phyloP scores from a whole-genome alignment of 2,113 vertebrate genomes.

The Lota lota region DNA sequence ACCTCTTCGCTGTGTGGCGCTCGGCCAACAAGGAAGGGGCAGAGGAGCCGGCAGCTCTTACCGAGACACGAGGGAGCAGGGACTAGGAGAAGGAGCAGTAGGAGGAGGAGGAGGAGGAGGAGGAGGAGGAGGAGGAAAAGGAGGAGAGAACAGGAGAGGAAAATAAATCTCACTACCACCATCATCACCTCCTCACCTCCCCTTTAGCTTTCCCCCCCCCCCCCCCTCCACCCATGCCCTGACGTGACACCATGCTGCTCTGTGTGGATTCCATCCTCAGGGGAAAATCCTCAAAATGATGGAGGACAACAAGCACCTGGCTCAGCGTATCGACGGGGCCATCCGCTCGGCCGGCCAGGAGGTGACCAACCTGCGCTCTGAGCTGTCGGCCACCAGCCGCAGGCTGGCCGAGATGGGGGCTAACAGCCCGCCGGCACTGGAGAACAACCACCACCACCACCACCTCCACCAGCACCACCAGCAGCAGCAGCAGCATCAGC shows the following conservation, averaged over 20 bases:
- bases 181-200: too few species aligned
- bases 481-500: conserved; percentile 69
- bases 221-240: conserved; percentile 46
- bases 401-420: conserved; percentile 84
- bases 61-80: too few species aligned
- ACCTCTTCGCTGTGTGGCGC: background rate
- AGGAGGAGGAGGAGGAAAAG: conserved; percentile 28
- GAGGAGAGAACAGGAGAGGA: conserved; percentile 28
- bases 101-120: conserved; percentile 10
- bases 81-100: conserved; percentile 18
- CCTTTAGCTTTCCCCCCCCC: conserved; percentile 43
- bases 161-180: conserved; percentile 3
- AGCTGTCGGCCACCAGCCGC: conserved; percentile 86
- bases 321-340: conserved; percentile 87
- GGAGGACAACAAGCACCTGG: conserved; percentile 92
- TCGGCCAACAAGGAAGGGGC: too few species aligned
- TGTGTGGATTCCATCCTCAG: conserved; percentile 85
- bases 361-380: conserved; percentile 87
- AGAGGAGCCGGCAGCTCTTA: too few species aligned
- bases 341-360: conserved; percentile 89
- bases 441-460: conserved; percentile 77
- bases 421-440: conserved; percentile 72
- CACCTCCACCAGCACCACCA: conserved; percentile 68
- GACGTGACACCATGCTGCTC: conserved; percentile 81
- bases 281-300: conserved; percentile 91